Base-by-base conservation (phyloP, 2,888 invertebrate species). In the Apotomis betuletana region DNA sequence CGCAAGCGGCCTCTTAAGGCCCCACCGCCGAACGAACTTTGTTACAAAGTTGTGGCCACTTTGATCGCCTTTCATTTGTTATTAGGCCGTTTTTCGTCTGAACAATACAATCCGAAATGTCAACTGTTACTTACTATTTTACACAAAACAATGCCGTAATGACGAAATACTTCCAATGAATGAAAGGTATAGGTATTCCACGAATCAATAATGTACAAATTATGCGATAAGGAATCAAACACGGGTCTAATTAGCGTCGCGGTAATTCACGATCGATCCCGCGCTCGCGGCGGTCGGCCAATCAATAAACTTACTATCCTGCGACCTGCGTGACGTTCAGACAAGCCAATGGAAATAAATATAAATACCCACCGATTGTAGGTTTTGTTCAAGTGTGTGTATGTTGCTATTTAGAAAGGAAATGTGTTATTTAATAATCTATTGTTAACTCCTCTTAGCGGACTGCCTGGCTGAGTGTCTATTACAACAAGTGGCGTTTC, bases 1-100 rank as follows among this genome's bases (percentile, higher is more conserved):
- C 85, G 86, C 84, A 74, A 84, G 70, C 71, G 67, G 64, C 73
- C 70, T 63, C 74, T 74, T 74, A 65, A 67, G 61, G 38, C 72
- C 68, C 74, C 8, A 54, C 64, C 38, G 36, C 62, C 38, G 13
- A 58, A 67, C 58, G 51, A 52, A 58, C 61, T 52, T 54, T 8
- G 68, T 36, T 52, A 41, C 60, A n/a, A 70, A 70, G 44, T 62
- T 57, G 27, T 41, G 44, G 46, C 44, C 27, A 46, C 38, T 58
- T 58, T 38, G 41, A 58, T 12, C 38, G 38, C 58, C 12, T 58
- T 65, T 65, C 44, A 8, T 55, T 4, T 55, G 51, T 55, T 55
- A 49, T 27, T 5, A 55, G 44, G 46, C 27, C 27, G 15, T 55
- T 36, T 58, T 38, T 41, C 6, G 41, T 41, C 41, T 41, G 41